Evolutionary conservation across 2,888 invertebrate species (phyloP).

Genomic region (Netelia virgata): DNA sequence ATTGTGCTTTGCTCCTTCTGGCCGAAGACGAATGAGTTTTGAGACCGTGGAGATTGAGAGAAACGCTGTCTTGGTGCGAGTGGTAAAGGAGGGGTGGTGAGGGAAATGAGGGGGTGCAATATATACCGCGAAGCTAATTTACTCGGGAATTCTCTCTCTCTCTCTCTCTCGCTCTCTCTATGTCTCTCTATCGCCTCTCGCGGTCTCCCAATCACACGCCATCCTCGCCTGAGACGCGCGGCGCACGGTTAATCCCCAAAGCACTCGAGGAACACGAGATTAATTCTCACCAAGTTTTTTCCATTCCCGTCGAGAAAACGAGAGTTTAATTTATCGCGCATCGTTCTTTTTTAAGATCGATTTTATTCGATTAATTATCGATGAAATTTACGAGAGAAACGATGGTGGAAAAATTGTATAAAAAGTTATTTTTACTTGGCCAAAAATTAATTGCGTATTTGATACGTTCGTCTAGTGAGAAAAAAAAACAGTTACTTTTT

Average conservation of each 20-base stretch:
- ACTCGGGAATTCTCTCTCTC: slow-evolving; percentile 59
- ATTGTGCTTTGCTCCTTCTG: slow-evolving; percentile 29
- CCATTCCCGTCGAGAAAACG: too few species aligned
- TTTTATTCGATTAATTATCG: too few species aligned
- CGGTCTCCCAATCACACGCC: slow-evolving; percentile 78
- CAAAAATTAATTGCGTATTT: too few species aligned
- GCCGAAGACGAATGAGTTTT: slow-evolving; percentile 59
- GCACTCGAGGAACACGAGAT: slow-evolving; percentile 27
- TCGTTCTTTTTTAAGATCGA: too few species aligned
- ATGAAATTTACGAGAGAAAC: too few species aligned
- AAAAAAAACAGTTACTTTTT: too few species aligned
- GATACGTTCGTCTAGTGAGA: too few species aligned
- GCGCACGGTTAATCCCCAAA: slow-evolving; percentile 35
- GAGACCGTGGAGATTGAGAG: slow-evolving; percentile 56
- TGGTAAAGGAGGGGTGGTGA: too few species aligned
- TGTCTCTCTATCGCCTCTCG: slow-evolving; percentile 68
- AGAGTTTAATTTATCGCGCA: too few species aligned
- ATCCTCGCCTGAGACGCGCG: slow-evolving; percentile 72
- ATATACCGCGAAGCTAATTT: slow-evolving; percentile 59
- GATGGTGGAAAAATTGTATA: too few species aligned
- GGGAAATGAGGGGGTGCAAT: background rate
- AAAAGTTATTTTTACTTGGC: too few species aligned
- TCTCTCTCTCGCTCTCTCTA: too few species aligned
- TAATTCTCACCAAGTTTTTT: slow-evolving; percentile 25
- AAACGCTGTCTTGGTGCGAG: slow-evolving; percentile 1